These are phyloP conservation scores for Pitta sordida DNA, from an alignment of 2,113 vertebrate genomes.

Conservation along the genomic window DNA sequence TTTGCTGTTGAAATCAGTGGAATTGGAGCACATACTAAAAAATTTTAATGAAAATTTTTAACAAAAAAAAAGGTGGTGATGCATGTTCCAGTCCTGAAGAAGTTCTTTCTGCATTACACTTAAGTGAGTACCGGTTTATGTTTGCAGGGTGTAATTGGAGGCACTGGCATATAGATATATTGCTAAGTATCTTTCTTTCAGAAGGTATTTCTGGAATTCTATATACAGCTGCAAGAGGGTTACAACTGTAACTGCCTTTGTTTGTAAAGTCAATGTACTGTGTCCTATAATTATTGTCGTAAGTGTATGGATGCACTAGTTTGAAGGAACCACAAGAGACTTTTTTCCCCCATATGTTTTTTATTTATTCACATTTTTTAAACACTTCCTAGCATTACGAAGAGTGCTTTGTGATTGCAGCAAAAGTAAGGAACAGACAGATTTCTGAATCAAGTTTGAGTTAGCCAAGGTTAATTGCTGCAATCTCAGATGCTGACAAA, in stretches of 20 bases:
- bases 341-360: accelerated
- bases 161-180: neutral
- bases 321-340: neutral
- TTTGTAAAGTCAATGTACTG: neutral
- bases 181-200: neutral
- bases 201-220: neutral
- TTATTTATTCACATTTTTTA: neutral
- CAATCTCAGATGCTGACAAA: neutral
- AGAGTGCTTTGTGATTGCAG: neutral
- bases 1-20: neutral
- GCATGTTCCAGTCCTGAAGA: neutral
- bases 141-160: neutral
- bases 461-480: neutral
- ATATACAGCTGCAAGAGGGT: neutral
- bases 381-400: neutral
- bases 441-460: neutral
- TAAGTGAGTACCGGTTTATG: neutral
- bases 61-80: neutral
- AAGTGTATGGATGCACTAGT: neutral
- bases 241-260: neutral
- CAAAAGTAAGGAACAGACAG: neutral
- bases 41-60: neutral
- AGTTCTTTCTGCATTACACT: neutral
- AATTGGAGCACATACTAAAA: neutral
- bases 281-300: neutral